These are phyloP conservation scores for Drosophila melanica DNA, from an alignment of 1,140 invertebrate species.

Conservation along the genomic window DNA sequence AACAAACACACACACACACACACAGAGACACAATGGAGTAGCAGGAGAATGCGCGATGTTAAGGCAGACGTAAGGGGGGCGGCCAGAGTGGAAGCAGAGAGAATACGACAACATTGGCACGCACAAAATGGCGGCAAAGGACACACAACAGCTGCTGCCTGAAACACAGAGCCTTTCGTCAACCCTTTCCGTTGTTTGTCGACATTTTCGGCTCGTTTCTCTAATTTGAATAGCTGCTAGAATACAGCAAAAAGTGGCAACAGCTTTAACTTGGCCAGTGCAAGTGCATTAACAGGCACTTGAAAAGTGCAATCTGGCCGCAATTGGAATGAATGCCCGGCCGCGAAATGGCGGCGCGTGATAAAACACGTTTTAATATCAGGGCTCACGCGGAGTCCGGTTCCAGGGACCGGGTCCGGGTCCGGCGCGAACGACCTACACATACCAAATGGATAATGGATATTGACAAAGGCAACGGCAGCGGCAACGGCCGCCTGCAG, in stretches of 20 bases:
- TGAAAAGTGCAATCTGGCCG: constrained; percentile 81
- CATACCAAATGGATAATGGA: constrained; percentile 50
- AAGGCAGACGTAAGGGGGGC: background rate
- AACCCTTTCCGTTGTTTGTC: constrained; percentile 34
- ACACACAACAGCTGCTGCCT: constrained; percentile 78
- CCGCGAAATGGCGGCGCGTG: constrained; percentile 81
- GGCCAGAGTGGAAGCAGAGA: background rate
- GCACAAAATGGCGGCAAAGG: constrained; percentile 80
- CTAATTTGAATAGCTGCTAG: constrained; percentile 24
- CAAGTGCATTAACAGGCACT: constrained; percentile 79
- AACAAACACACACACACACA: constrained; percentile 52
- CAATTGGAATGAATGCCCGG: constrained; percentile 79
- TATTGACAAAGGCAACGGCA: constrained; percentile 63
- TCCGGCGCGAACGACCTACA: constrained; percentile 34
- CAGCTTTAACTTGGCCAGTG: constrained; percentile 43
- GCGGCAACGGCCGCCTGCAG: background rate
- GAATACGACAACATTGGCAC: constrained; percentile 32
- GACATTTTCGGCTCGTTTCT: constrained; percentile 35
- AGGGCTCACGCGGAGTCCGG: constrained; percentile 17
- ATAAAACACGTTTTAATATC: constrained; percentile 83
- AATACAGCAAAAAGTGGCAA: background rate
- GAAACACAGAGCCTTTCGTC: constrained; percentile 30
- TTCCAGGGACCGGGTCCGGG: too few species aligned
- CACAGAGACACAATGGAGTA: constrained; percentile 14
- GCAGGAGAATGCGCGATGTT: background rate